phyloP scores from a whole-genome alignment of 2,113 vertebrate species.

The Grus americana region DNA sequence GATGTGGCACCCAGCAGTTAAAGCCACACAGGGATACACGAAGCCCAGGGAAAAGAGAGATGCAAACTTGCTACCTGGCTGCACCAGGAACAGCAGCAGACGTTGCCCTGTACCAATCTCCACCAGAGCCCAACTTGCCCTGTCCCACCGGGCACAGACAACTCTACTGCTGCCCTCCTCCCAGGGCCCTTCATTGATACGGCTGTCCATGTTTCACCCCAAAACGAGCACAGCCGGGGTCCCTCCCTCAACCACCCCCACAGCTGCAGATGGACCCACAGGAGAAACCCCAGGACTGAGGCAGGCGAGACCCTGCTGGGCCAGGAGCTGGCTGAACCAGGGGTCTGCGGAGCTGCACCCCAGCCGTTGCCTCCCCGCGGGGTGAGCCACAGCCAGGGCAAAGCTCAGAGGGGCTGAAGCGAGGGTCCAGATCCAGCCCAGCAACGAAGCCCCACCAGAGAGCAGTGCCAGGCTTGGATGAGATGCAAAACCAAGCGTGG shows the following conservation, averaged over 20 bases:
- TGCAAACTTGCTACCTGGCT: neutral
- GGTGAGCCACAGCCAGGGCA: neutral
- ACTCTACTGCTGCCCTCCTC: neutral
- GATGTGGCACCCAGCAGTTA: neutral
- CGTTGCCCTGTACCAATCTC: neutral
- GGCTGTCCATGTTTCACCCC: neutral
- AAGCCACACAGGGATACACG: neutral
- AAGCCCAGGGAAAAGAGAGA: neutral
- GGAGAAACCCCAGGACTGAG: neutral
- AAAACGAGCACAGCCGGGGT: neutral
- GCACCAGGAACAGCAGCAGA: neutral
- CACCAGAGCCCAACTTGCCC: neutral
- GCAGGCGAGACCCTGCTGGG: neutral
- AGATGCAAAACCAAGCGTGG: neutral
- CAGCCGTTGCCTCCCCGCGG: neutral
- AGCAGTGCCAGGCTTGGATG: neutral
- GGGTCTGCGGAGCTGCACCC: neutral
- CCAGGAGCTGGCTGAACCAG: neutral
- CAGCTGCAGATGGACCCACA: neutral
- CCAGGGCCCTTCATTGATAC: neutral
- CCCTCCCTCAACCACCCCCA: fast-evolving
- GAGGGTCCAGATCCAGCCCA: neutral
- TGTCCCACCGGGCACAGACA: fast-evolving
- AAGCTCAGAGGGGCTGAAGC: neutral
- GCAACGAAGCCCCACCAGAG: neutral